Evolutionary conservation across 2,797 vertebrate species (phyloP), one percentile per base, ranked within the genome.

Genomic region (Luscinia luscinia): DNA sequence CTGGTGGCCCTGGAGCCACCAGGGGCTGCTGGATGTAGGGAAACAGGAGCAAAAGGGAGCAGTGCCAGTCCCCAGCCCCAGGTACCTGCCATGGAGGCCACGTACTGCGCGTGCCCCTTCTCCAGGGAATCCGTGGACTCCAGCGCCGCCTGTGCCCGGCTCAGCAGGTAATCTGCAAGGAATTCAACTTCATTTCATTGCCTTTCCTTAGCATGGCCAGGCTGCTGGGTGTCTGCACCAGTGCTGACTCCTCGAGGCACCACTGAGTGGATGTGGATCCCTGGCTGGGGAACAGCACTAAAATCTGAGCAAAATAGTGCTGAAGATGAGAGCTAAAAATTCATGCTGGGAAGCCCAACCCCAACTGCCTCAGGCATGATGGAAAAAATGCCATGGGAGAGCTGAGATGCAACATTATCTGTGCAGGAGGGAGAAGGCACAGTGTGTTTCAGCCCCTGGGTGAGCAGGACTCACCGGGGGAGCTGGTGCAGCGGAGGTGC

Each of bases 401-500:
- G 48, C 72, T 19, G 68, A 75, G 66, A 45, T 24, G 41, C 2
- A 68, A 10, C 0, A 0, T 19, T 9, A 2, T 5, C 32, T 26
- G 11, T 18, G 15, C 24, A 15, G 32, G 34, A 57, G 38, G 12
- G 38, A 70, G n/a, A 40, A 54, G 34, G 64, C 34, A 32, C 5
- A 12, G 34, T 0, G 1, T 38, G 40, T 3, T 3, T 4, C 48
- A 73, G 54, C n/a, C 26, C 1, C 2, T 5, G 43, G 14, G 11
- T 0, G 6, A 62, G 52, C 3, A 3, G 70, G 63, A 30, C 0
- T 0, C 79, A 99, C 99, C 99, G 89, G 99, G 99, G 75, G 99
- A 99, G 97, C 99, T 99, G 97, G 99, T 99, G 96, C 99, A 99
- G 94, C 99, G 98, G 69, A 99, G 61, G 57, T 99, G 99, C 89